phyloP scores from a whole-genome alignment of 2,113 vertebrate species.

The Verasper variegatus region DNA sequence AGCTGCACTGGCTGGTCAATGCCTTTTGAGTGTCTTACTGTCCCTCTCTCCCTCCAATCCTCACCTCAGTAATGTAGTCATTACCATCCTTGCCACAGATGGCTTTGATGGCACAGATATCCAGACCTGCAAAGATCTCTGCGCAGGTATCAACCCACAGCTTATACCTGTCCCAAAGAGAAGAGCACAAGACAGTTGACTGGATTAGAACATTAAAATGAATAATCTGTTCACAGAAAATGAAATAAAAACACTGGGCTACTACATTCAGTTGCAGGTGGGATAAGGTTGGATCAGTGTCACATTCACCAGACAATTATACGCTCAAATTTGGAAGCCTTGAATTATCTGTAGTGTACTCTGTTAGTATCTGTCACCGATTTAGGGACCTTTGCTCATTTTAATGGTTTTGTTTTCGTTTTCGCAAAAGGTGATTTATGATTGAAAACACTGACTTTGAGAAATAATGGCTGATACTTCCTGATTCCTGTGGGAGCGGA shows the following conservation, averaged over 20 bases:
- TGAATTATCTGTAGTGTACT: no score
- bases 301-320: no score
- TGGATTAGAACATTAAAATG: not conserved
- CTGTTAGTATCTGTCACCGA: no score
- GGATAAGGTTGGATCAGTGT: not conserved
- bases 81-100: slow-evolving; percentile 97
- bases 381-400: no score
- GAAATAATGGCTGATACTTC: no score
- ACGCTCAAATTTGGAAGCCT: no score
- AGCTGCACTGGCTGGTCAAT: not conserved
- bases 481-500: no score
- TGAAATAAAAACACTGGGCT: not conserved
- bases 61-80: slow-evolving; percentile 98
- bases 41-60: not conserved
- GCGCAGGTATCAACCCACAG: slow-evolving; percentile 96
- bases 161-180: slow-evolving; percentile 87
- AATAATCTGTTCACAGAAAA: not conserved
- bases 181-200: not conserved
- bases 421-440: no score
- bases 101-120: slow-evolving; percentile 98
- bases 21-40: not conserved
- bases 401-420: no score
- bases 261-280: not conserved
- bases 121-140: slow-evolving; percentile 95
- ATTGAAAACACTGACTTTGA: no score